These are phyloP conservation scores for Reinhardtius hippoglossoides DNA, from an alignment of 2,113 vertebrate species.

Conservation along the genomic window DNA sequence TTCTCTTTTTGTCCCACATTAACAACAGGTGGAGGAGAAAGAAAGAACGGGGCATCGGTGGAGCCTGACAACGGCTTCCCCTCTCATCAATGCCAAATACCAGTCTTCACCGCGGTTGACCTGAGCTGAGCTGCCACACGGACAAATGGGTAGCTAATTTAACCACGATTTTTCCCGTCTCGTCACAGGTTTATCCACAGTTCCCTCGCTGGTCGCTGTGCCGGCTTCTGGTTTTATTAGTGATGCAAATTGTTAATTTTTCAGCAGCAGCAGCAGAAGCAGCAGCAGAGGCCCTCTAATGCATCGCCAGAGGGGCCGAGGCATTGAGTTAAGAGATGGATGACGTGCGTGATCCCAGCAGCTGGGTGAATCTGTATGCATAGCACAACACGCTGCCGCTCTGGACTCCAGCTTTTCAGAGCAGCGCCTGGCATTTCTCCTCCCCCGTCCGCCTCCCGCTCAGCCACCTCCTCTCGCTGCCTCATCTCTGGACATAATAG, in stretches of 20 bases:
- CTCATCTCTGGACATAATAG: slow-evolving; percentile 70
- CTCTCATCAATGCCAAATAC: slow-evolving; percentile 6
- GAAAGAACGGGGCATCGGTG: slow-evolving; percentile 10
- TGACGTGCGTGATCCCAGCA: slow-evolving; percentile 34
- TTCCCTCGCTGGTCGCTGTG: slow-evolving; percentile 3
- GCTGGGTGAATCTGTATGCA: slow-evolving; percentile 58
- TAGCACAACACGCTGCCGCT: not conserved
- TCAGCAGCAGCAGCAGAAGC: slow-evolving; percentile 19
- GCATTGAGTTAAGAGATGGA: slow-evolving; percentile 30
- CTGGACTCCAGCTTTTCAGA: slow-evolving; percentile 27
- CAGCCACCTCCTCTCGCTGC: not conserved
- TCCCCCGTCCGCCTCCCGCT: slow-evolving; percentile 17
- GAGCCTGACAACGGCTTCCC: slow-evolving; percentile 15
- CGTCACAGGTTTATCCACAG: slow-evolving; percentile 11
- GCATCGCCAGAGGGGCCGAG: slow-evolving; percentile 23
- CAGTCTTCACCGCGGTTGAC: slow-evolving; percentile 15
- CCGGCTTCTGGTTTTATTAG: slow-evolving; percentile 7
- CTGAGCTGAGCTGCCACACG: slow-evolving; percentile 14
- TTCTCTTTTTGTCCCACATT: not conserved
- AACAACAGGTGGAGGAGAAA: slow-evolving; percentile 23
- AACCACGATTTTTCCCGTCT: slow-evolving; percentile 17
- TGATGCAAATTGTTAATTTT: slow-evolving; percentile 52
- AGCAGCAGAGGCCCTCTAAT: slow-evolving; percentile 19
- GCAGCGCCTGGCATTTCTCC: slow-evolving; percentile 53
- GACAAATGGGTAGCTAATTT: slow-evolving; percentile 17